These are phyloP conservation scores for Ochotona princeps DNA, from an alignment of 2,113 vertebrate genomes.

Conservation along the genomic window DNA sequence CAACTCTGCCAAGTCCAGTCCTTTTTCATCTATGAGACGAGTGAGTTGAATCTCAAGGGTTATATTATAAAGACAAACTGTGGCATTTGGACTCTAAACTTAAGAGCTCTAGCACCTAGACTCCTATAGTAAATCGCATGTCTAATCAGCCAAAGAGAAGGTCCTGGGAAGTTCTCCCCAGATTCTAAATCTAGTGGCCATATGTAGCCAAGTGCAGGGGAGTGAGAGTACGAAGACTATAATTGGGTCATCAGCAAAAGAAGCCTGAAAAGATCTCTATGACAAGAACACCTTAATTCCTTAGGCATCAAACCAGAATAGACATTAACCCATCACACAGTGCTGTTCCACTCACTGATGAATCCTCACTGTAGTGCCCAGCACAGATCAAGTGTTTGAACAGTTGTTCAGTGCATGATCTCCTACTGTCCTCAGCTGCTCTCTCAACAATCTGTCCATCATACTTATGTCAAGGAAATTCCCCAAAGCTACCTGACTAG, in stretches of 20 bases:
- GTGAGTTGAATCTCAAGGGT: not conserved
- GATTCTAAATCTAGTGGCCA: not conserved
- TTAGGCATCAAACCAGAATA: not conserved
- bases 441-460: not conserved
- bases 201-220: not conserved
- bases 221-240: not conserved
- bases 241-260: not conserved
- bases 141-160: not conserved
- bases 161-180: not conserved
- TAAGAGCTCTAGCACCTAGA: not conserved
- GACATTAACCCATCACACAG: not conserved
- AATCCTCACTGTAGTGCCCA: not conserved
- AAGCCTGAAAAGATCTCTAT: not conserved
- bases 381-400: not conserved
- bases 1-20: not conserved
- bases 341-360: not conserved
- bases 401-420: conserved; percentile 19
- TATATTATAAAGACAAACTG: not conserved
- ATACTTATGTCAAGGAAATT: conserved; percentile 22
- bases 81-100: not conserved
- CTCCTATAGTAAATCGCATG: not conserved
- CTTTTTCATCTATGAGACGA: conserved; percentile 11
- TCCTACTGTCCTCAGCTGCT: not conserved
- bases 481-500: not conserved
- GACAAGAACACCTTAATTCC: not conserved